Evolutionary conservation across 1,140 invertebrate genomes (phyloP), one percentile per base, ranked within the genome.

Genomic region (Drosophila quadrilineata): DNA sequence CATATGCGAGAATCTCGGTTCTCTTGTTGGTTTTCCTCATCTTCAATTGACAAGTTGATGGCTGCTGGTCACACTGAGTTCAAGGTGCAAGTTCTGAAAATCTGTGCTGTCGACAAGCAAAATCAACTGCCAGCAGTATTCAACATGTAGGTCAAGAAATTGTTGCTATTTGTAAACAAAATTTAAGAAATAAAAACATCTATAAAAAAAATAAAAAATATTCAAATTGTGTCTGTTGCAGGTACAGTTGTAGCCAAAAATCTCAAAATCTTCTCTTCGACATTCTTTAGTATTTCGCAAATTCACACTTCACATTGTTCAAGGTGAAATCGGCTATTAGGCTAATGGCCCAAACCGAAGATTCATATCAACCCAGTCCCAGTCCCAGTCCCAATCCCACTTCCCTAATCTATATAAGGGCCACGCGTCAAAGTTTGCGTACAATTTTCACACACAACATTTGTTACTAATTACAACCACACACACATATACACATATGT

Each of bases 341-440:
- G 60, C 66, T 50, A 75, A 63, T 75, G 75, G 35, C 70, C 66
- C 57, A 75, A 43, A 28, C n/a, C n/a, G 21, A 31, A 16, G 28
- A 0, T 6, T 12, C 24, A 21, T 16, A 24, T 16, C 29, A 10
- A 16, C 21, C 14, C 38, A 22, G 17, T 21, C 28, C 28, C 5
- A 36, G 36, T n/a, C 9, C 24, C 33, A 14, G 17, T 46, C 10
- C n/a, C 45, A 49, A 35, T 12, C 12, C 28, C 22, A 19, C 5
- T 19, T 19, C 63, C 65, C 58, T 16, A 72, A 64, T 58, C 57
- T 52, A 35, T 54, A 43, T 65, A 16, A 57, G n/a, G 38, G 72
- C 62, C 76, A 80, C 76, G 76, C 76, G 76, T 80, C 68, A 54
- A 75, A 63, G 71, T 79, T 79, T 80, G 58, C 71, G 38, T 48